Base-by-base conservation (phyloP, 2,888 invertebrate species). In the Lasioglossum marginatum region DNA sequence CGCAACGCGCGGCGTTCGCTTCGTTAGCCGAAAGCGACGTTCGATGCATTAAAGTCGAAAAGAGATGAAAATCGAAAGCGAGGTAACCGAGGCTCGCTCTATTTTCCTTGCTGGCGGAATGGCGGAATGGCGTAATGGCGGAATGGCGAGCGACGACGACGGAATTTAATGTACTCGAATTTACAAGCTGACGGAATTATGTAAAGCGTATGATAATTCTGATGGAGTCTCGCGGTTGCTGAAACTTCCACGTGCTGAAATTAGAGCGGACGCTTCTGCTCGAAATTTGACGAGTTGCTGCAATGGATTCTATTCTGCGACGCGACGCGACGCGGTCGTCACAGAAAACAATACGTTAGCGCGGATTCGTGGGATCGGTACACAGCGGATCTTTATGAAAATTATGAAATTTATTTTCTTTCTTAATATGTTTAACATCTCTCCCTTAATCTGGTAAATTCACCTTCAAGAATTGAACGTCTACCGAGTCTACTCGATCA, bases 171-270 rank as follows among this genome's bases (percentile, higher is more conserved):
- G 27, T 48, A 12, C 34, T 16, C 12, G 68, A 75, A 71, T 80
- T 82, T 75, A 52, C 43, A 60, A 71, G 23, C n/a, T 14, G 16
- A n/a, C 37, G 77, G 74, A 57, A 75, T 78, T 82, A 76, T 76
- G 75, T 57, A 79, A 66, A 85, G 37, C 31, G 37, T 73, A 68
- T 76, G 83, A 76, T 82, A 79, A 79, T 79, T 73, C n/a, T 19
- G 40, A 63, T 31, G 66, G 73, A 52, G 81, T 19, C 34, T 16
- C 43, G 34, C 27, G 45, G 68, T 40, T 4, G 34, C 16, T 52
- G 75, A 66, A 85, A 71, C 23, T 78, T 78, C 78, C 34, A 10
- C 78, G 31, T 27, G 27, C 43, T 57, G 63, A 76, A 79, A 82
- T 82, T 82, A 57, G 57, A 37, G 12, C 43, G 45, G 5, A 52